phyloP scores from a whole-genome alignment of 1,140 invertebrate species.

The Heliconius hermathena region DNA sequence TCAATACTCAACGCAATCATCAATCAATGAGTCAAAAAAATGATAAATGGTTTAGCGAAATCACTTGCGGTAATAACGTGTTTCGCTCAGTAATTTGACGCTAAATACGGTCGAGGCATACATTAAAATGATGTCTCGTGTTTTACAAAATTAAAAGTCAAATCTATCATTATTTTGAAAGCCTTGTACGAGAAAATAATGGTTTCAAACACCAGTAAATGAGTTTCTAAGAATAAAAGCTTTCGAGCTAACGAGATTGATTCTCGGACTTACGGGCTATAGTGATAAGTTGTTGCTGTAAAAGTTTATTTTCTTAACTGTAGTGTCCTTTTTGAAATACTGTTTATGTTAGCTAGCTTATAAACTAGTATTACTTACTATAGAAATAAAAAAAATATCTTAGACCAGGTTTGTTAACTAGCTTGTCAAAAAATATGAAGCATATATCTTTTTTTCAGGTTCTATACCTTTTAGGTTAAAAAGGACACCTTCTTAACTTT shows the following conservation, averaged over 20 bases:
- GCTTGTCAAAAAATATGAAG: too few species aligned
- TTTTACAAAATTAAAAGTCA: slow-evolving; percentile 44
- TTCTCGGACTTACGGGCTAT: slow-evolving; percentile 17
- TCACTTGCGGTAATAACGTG: slow-evolving; percentile 73
- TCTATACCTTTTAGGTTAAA: too few species aligned
- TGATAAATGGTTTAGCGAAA: slow-evolving; percentile 70
- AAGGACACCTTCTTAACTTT: too few species aligned
- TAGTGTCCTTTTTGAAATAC: slow-evolving; percentile 3
- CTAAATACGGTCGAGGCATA: slow-evolving; percentile 59
- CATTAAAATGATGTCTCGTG: slow-evolving; percentile 46
- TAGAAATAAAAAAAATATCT: too few species aligned
- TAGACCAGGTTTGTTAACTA: too few species aligned
- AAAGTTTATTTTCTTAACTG: neutral
- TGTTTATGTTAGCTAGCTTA: neutral
- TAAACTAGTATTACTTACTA: too few species aligned
- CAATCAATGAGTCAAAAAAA: slow-evolving; percentile 75
- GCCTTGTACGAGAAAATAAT: slow-evolving; percentile 33
- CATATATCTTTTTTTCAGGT: too few species aligned
- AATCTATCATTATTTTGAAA: slow-evolving; percentile 42
- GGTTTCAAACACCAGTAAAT: slow-evolving; percentile 38
- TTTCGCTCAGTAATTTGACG: slow-evolving; percentile 75
- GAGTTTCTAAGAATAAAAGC: slow-evolving; percentile 36
- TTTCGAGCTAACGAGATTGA: slow-evolving; percentile 40
- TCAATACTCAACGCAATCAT: slow-evolving; percentile 67
- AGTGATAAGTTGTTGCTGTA: slow-evolving; percentile 16